Conservation (phyloP, 2,888 invertebrate species). For the Leptinotarsa rubiginosa region DNA sequence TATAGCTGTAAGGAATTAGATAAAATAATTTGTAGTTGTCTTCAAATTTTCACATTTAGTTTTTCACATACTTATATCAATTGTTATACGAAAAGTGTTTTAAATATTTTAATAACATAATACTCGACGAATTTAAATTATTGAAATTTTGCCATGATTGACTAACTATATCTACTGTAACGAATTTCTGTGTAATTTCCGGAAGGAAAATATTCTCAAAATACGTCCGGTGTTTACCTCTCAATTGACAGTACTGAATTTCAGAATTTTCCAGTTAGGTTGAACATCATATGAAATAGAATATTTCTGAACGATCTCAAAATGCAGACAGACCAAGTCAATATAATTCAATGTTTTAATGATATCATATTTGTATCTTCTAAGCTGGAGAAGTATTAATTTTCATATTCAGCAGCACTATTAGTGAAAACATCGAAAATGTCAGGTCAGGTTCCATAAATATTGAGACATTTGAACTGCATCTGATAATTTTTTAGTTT, state of each 20-base stretch:
- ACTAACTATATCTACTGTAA: not conserved
- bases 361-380: too few relatives aligned
- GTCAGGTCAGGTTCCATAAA: too few relatives aligned
- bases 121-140: conserved; percentile 36
- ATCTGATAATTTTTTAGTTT: too few relatives aligned
- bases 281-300: too few relatives aligned
- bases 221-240: not conserved
- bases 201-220: not conserved
- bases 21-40: conserved; percentile 50
- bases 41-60: conserved; percentile 49
- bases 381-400: too few relatives aligned
- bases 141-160: conserved; percentile 22
- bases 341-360: too few relatives aligned
- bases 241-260: not conserved
- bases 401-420: too few relatives aligned
- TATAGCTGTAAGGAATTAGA: conserved; percentile 45
- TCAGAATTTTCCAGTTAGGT: too few relatives aligned
- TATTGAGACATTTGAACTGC: too few relatives aligned
- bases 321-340: too few relatives aligned
- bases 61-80: conserved; percentile 51
- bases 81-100: conserved; percentile 46
- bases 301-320: too few relatives aligned
- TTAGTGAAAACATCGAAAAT: too few relatives aligned
- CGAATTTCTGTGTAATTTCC: not conserved
- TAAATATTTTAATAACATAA: conserved; percentile 37